Conservation (phyloP, 2,888 invertebrate genomes). For the Nymphalis c-album region DNA sequence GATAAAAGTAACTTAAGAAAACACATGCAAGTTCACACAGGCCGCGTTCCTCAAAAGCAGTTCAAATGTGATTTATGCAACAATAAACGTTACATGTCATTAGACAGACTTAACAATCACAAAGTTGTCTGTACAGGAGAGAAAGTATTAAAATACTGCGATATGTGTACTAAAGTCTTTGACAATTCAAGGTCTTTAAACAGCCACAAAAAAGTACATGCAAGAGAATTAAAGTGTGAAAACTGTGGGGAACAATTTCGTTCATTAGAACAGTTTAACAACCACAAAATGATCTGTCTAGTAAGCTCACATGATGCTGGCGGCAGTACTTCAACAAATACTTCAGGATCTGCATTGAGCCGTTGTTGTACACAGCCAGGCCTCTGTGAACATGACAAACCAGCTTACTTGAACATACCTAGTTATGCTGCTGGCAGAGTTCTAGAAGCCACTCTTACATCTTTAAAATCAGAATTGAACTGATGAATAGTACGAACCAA, state of each 20-base stretch:
- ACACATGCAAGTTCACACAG: constrained; percentile 81
- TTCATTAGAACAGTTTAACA: constrained; percentile 76
- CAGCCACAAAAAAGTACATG: constrained; percentile 80
- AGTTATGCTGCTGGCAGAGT: constrained; percentile 74
- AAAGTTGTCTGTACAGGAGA: constrained; percentile 79
- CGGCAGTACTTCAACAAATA: constrained; percentile 49
- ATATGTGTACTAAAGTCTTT: constrained; percentile 81
- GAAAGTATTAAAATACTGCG: constrained; percentile 76
- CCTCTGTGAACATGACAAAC: constrained; percentile 78
- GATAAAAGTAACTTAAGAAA: constrained; percentile 80
- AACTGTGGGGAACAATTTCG: constrained; percentile 78
- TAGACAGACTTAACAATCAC: constrained; percentile 78
- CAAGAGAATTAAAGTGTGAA: constrained; percentile 78
- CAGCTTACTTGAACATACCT: constrained; percentile 77
- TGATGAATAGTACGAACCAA: constrained; percentile 51
- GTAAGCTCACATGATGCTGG: constrained; percentile 60
- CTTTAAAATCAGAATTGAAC: constrained; percentile 77
- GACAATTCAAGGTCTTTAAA: constrained; percentile 79
- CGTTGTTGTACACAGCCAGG: constrained; percentile 77
- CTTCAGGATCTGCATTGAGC: constrained; percentile 50
- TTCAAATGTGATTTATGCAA: constrained; percentile 80
- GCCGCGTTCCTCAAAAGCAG: constrained; percentile 78
- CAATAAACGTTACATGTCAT: constrained; percentile 79
- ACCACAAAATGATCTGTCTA: constrained; percentile 76
- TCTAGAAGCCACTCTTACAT: constrained; percentile 74